Percentiles rank a stretch among this genome's conserved stretches.
These are phyloP conservation scores for Steatornis caripensis DNA, from an alignment of 2,113 vertebrate genomes.

Conservation along the genomic window DNA sequence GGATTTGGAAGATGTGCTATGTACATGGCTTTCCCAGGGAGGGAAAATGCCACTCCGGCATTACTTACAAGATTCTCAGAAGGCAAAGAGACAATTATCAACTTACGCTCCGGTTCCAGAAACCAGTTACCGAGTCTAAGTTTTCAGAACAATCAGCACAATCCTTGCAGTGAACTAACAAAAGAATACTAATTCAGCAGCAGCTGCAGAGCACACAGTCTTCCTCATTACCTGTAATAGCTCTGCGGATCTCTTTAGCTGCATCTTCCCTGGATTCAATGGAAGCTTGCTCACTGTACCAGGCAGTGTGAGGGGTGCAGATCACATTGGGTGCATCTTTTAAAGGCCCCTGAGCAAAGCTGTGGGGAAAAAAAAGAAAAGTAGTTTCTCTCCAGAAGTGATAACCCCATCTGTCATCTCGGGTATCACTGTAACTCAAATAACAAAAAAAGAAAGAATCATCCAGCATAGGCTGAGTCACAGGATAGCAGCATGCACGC, in stretches of 20 bases:
- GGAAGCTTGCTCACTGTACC: constrained; percentile 91
- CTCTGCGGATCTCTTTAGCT: constrained; percentile 87
- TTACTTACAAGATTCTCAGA: not conserved
- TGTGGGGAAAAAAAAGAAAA: not conserved
- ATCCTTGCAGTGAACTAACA: not conserved
- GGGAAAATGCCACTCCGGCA: not conserved
- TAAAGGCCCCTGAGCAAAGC: constrained; percentile 86
- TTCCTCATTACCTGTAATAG: constrained; percentile 81
- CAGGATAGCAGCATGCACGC: not conserved
- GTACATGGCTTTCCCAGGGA: not conserved
- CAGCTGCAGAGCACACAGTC: not conserved
- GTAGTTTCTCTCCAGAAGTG: not conserved
- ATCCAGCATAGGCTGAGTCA: not conserved
- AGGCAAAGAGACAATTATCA: not conserved
- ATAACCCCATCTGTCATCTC: not conserved
- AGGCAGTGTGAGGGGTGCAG: constrained; percentile 89
- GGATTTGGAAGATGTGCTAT: not conserved
- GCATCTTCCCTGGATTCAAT: constrained; percentile 89
- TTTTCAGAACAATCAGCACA: not conserved
- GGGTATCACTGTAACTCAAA: not conserved
- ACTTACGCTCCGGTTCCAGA: not conserved
- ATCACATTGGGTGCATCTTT: constrained; percentile 89
- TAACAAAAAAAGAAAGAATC: not conserved
- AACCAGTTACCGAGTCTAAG: not conserved
- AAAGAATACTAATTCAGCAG: not conserved